phyloP scores from a whole-genome alignment of 2,113 vertebrate species.

The Tor tambroides region DNA sequence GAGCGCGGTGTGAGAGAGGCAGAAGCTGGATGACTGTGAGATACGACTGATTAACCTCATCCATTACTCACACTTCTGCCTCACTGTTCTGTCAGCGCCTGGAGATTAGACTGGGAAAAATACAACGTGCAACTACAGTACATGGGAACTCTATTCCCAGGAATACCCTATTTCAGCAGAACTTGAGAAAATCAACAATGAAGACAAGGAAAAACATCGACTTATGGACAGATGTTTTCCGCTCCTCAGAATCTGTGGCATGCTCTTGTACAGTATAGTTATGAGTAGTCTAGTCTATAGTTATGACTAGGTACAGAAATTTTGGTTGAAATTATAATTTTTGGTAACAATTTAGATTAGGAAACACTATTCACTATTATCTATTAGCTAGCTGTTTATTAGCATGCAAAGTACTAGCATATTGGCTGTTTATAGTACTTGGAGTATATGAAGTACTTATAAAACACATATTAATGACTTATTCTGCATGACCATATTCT shows the following conservation, averaged over 20 bases:
- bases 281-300: too few species aligned
- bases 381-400: too few species aligned
- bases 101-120: background rate
- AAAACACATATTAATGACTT: too few species aligned
- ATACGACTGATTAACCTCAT: constrained; percentile 35
- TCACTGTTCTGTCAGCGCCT: background rate
- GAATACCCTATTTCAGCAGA: background rate
- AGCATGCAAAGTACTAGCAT: too few species aligned
- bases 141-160: background rate
- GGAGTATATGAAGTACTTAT: too few species aligned
- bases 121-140: background rate
- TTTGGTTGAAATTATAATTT: too few species aligned
- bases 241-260: background rate
- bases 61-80: constrained; percentile 34
- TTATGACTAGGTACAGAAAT: too few species aligned
- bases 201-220: background rate
- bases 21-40: background rate
- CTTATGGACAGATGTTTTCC: background rate
- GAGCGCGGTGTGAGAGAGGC: background rate
- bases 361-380: too few species aligned
- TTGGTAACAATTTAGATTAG: too few species aligned
- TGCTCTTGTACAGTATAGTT: background rate
- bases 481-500: too few species aligned
- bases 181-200: background rate
- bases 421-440: background rate